Conservation (phyloP, 2,113 vertebrate species). For the Peromyscus maniculatus region DNA sequence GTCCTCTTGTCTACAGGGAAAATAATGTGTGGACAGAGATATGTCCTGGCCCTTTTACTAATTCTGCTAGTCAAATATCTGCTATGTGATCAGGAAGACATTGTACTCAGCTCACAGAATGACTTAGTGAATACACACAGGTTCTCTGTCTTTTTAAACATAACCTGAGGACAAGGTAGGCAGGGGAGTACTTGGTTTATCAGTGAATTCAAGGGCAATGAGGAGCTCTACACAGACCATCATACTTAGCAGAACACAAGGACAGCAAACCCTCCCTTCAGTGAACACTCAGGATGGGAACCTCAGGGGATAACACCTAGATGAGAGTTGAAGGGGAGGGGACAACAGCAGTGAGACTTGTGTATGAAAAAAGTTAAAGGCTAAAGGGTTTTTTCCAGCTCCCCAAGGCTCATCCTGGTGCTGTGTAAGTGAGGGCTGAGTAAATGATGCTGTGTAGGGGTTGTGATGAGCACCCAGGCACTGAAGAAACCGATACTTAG, state of each 20-base stretch:
- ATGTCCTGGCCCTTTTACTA: background rate
- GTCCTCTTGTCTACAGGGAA: too few relatives aligned
- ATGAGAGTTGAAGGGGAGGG: background rate
- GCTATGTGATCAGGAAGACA: background rate
- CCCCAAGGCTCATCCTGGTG: background rate
- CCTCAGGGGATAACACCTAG: background rate
- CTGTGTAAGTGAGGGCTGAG: background rate
- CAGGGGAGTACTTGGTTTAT: background rate
- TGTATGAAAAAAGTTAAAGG: background rate
- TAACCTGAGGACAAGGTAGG: background rate
- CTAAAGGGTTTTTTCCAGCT: background rate
- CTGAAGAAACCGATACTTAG: background rate
- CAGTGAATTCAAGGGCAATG: background rate
- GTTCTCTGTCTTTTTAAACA: too few relatives aligned
- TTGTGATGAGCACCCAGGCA: background rate
- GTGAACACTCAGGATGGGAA: background rate
- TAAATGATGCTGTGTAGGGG: background rate
- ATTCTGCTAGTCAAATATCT: background rate
- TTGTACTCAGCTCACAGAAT: background rate
- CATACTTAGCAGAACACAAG: too few relatives aligned
- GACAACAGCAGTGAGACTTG: background rate
- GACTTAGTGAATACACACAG: background rate
- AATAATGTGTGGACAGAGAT: too few relatives aligned
- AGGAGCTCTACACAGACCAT: background rate
- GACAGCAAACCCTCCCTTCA: background rate